Percentiles rank a stretch among this genome's conserved stretches.
Evolutionary conservation across 2,797 vertebrate species (phyloP).

Genomic region (Pelodytes ibericus): DNA sequence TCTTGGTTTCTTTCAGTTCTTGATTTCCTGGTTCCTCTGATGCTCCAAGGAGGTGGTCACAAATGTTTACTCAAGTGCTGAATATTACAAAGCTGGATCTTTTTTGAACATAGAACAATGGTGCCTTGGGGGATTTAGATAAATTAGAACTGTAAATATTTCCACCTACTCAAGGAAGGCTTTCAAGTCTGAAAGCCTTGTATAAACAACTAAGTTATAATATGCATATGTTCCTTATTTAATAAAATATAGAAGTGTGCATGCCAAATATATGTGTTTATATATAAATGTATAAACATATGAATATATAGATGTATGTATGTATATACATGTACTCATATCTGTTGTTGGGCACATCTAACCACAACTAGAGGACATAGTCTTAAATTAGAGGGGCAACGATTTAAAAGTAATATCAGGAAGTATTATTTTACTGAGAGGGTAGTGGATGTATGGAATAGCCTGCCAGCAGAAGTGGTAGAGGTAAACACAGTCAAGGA

Average conservation of each 20-base stretch:
- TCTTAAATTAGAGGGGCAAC: too few relatives aligned
- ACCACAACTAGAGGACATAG: too few relatives aligned
- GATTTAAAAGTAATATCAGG: too few relatives aligned
- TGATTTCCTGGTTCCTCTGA: conserved; percentile 16
- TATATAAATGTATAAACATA: background rate
- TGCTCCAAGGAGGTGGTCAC: conserved; percentile 58
- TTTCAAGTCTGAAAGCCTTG: conserved; percentile 57
- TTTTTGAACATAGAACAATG: conserved; percentile 60
- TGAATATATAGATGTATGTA: background rate
- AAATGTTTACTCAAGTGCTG: conserved; percentile 60
- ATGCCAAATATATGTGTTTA: background rate
- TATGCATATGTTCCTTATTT: conserved; percentile 56
- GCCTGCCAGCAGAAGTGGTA: too few relatives aligned
- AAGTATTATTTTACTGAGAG: too few relatives aligned
- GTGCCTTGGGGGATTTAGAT: conserved; percentile 63
- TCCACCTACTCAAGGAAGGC: conserved; percentile 62
- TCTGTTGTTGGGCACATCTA: conserved; percentile 19
- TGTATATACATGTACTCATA: background rate
- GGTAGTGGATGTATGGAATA: too few relatives aligned
- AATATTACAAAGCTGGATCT: conserved; percentile 54
- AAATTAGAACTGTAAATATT: conserved; percentile 59
- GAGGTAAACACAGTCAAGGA: too few relatives aligned
- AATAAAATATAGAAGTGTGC: background rate
- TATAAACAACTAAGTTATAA: conserved; percentile 56
- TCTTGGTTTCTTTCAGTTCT: background rate